Evolutionary conservation across 2,113 vertebrate species (phyloP).

Genomic region (Chaetura pelagica): DNA sequence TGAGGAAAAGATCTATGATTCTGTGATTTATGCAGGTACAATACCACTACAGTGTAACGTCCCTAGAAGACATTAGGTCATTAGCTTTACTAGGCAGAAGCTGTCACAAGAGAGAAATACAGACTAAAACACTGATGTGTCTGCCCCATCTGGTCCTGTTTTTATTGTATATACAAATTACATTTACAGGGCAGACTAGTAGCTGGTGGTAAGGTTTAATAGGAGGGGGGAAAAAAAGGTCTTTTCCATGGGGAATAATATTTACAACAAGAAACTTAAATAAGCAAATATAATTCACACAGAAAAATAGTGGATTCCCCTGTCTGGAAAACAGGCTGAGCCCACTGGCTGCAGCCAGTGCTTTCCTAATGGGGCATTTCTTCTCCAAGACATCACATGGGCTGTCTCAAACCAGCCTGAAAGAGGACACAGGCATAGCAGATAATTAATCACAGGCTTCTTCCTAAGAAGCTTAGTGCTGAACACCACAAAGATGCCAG

Average conservation of each 20-base stretch:
- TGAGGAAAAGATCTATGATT: background rate
- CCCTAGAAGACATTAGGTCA: background rate
- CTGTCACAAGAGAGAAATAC: background rate
- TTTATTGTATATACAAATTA: background rate
- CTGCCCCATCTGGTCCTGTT: background rate
- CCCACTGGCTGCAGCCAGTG: background rate
- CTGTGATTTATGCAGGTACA: background rate
- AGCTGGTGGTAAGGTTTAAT: background rate
- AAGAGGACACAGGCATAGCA: background rate
- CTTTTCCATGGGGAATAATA: background rate
- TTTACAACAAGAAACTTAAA: background rate
- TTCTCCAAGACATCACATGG: background rate
- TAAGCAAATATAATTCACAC: background rate
- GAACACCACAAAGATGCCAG: background rate
- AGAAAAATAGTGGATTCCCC: background rate
- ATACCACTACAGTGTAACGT: background rate
- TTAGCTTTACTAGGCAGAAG: background rate
- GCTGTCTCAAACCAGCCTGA: background rate
- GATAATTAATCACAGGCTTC: background rate
- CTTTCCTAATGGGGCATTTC: background rate
- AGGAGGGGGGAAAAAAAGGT: rapidly evolving
- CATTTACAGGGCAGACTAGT: background rate
- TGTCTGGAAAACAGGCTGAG: background rate
- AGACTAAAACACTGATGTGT: background rate
- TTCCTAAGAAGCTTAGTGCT: background rate